These are phyloP conservation scores for Archilochus colubris DNA, from an alignment of 2,113 vertebrate species.

Conservation along the genomic window DNA sequence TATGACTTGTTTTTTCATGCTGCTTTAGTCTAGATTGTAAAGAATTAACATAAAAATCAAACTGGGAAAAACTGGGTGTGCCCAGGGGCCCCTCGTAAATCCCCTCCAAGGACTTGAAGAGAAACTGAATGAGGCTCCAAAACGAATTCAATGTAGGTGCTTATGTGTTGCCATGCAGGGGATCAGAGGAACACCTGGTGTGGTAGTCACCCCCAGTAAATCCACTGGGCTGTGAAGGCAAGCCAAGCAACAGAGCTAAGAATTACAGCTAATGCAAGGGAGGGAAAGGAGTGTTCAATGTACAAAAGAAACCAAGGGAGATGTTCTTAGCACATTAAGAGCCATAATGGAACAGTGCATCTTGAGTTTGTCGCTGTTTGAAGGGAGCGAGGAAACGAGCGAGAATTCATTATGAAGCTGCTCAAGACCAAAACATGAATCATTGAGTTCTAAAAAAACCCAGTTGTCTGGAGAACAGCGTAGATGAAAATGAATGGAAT, in stretches of 20 bases:
- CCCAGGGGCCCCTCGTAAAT: background rate
- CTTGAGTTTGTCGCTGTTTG: slow-evolving; percentile 41
- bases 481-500: slow-evolving; percentile 68
- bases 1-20: background rate
- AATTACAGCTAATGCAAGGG: background rate
- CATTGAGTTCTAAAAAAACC: slow-evolving; percentile 52
- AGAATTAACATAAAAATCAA: background rate
- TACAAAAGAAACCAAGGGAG: background rate
- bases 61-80: background rate
- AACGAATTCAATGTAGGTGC: background rate
- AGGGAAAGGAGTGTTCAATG: background rate
- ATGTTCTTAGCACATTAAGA: slow-evolving; percentile 22
- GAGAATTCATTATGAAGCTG: slow-evolving; percentile 59
- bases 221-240: background rate
- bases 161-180: background rate
- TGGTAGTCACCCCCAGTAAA: background rate
- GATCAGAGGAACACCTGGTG: background rate
- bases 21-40: background rate
- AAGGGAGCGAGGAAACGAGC: slow-evolving; percentile 49
- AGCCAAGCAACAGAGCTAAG: background rate
- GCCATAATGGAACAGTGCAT: slow-evolving; percentile 54
- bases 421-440: slow-evolving; percentile 62
- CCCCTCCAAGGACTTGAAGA: background rate
- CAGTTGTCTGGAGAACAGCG: slow-evolving; percentile 34
- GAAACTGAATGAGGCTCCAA: background rate